phyloP scores from a whole-genome alignment of 2,113 vertebrate species.

The Colistium nudipinnis region DNA sequence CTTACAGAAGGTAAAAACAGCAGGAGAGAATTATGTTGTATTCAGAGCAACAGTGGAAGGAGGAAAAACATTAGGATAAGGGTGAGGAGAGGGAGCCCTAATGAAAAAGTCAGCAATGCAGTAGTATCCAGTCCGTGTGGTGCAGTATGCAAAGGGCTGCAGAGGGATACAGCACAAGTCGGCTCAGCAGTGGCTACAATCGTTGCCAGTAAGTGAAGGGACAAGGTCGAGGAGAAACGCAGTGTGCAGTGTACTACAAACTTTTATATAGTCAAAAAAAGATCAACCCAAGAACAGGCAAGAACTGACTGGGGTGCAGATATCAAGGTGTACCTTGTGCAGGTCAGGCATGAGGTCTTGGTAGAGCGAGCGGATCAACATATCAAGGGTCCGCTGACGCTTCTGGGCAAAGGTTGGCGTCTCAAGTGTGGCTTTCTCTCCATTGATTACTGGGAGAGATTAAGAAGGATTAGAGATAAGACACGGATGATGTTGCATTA shows the following conservation, averaged over 20 bases:
- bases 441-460: slow-evolving; percentile 91
- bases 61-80: slow-evolving; percentile 31
- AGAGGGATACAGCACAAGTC: slow-evolving; percentile 58
- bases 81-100: slow-evolving; percentile 45
- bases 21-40: slow-evolving; percentile 14
- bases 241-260: not conserved
- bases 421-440: slow-evolving; percentile 99
- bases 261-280: not conserved
- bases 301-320: not conserved
- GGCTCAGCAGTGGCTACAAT: slow-evolving; percentile 43
- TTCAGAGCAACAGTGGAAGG: slow-evolving; percentile 30
- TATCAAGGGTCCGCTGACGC: slow-evolving; percentile 96
- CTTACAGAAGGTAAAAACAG: slow-evolving; percentile 38
- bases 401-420: slow-evolving; percentile 99
- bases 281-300: not conserved
- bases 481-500: no score
- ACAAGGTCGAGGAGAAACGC: slow-evolving; percentile 24
- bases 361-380: slow-evolving; percentile 97
- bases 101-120: slow-evolving; percentile 75
- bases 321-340: slow-evolving; percentile 86
- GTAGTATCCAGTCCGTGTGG: slow-evolving; percentile 55
- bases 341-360: slow-evolving; percentile 97
- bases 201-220: slow-evolving; percentile 26
- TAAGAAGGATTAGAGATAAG: not conserved
- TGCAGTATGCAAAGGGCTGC: slow-evolving; percentile 71